Conservation (phyloP, 2,113 vertebrate genomes). For the Butastur rufipennis region DNA sequence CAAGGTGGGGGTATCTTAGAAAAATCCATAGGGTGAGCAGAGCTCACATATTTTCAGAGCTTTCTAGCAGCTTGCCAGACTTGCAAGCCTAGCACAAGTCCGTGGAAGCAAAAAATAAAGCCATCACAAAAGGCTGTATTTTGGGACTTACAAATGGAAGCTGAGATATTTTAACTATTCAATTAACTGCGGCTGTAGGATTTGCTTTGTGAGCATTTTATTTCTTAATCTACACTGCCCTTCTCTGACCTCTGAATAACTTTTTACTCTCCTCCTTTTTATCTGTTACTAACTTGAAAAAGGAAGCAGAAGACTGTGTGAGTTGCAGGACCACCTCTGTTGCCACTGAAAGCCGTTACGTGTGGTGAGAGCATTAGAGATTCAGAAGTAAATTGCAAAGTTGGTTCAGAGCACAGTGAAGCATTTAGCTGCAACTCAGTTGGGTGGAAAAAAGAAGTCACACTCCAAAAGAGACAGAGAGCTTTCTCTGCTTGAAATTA, state of each 20-base stretch:
- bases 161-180: constrained; percentile 46
- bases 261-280: constrained; percentile 14
- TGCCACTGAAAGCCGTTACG: background rate
- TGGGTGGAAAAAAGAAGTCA: constrained; percentile 39
- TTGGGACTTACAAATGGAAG: constrained; percentile 32
- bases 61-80: background rate
- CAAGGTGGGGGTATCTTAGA: background rate
- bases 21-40: background rate
- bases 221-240: constrained; percentile 21
- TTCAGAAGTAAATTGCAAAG: constrained; percentile 58
- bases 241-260: constrained; percentile 46
- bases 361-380: constrained; percentile 25
- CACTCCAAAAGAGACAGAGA: constrained; percentile 48
- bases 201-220: constrained; percentile 57
- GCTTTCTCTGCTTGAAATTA: constrained; percentile 52
- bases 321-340: constrained; percentile 7
- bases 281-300: background rate
- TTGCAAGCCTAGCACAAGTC: constrained; percentile 48
- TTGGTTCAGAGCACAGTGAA: constrained; percentile 32
- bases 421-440: constrained; percentile 44
- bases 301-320: background rate
- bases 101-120: constrained; percentile 9
- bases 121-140: constrained; percentile 16
- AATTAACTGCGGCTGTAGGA: constrained; percentile 28
- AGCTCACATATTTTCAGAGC: background rate